These are phyloP conservation scores for Sphenodon punctatus DNA, from an alignment of 2,797 vertebrate genomes.

Conservation along the genomic window DNA sequence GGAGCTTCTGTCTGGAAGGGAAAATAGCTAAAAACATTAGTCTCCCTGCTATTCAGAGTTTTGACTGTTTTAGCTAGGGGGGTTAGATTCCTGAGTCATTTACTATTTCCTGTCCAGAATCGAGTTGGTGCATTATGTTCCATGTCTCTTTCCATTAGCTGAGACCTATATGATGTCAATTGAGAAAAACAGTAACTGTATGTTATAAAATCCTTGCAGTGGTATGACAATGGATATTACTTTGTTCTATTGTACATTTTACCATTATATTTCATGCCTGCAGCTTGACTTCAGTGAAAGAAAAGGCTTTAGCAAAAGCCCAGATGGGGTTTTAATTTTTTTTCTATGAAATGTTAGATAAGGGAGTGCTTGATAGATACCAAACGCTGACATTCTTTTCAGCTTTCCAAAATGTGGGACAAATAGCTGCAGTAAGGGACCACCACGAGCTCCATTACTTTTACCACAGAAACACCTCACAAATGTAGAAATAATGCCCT, in stretches of 20 bases:
- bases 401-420: conserved; percentile 26
- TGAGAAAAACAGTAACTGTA: conserved; percentile 80
- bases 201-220: conserved; percentile 74
- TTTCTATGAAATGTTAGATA: conserved; percentile 63
- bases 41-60: conserved; percentile 81
- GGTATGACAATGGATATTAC: conserved; percentile 74
- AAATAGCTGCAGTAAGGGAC: conserved; percentile 13
- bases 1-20: conserved; percentile 69
- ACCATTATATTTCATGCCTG: conserved; percentile 82
- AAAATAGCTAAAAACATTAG: conserved; percentile 83
- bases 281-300: conserved; percentile 57
- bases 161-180: conserved; percentile 84
- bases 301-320: conserved; percentile 67
- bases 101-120: conserved; percentile 80
- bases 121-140: conserved; percentile 90
- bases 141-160: conserved; percentile 89
- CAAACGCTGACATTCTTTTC: conserved; percentile 44
- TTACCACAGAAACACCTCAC: background rate
- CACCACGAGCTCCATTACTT: background rate
- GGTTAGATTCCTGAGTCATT: conserved; percentile 87
- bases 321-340: conserved; percentile 73
- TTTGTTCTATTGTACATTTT: conserved; percentile 81
- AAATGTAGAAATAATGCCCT: background rate
- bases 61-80: conserved; percentile 84
- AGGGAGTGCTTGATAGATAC: conserved; percentile 45